Evolutionary conservation across 2,797 vertebrate species (phyloP).

Genomic region (Enteromius paludinosus): DNA sequence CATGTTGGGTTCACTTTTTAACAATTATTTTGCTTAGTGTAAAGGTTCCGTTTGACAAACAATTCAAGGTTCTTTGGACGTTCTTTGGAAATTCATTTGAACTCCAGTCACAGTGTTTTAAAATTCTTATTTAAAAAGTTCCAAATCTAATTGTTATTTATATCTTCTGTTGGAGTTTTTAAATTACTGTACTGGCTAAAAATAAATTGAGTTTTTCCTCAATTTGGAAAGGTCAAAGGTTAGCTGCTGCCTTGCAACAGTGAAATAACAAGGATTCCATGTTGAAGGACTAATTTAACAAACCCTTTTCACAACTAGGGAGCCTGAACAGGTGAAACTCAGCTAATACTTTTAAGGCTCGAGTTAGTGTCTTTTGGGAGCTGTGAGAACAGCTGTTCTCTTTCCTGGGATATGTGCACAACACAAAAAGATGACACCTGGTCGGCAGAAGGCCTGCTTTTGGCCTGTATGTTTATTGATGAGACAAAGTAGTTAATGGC

Average conservation of each 20-base stretch:
- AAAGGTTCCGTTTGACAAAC: background rate
- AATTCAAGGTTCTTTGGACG: background rate
- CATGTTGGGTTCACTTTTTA: background rate
- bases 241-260: constrained; percentile 33
- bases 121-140: background rate
- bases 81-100: background rate
- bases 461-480: constrained; percentile 35
- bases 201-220: background rate
- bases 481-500: constrained; percentile 36
- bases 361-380: constrained; percentile 49
- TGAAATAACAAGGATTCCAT: constrained; percentile 47
- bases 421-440: constrained; percentile 59
- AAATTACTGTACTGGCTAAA: background rate
- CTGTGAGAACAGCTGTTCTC: constrained; percentile 63
- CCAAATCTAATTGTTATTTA: background rate
- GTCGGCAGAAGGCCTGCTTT: constrained; percentile 8
- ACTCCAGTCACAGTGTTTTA: background rate
- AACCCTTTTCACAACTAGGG: constrained; percentile 46
- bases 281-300: constrained; percentile 59
- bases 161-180: background rate
- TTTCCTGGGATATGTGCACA: constrained; percentile 47
- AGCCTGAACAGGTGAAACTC: constrained; percentile 64
- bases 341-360: constrained; percentile 54
- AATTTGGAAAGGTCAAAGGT: background rate
- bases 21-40: background rate